These are phyloP conservation scores for Alca torda DNA, from an alignment of 2,797 vertebrate species.

Conservation along the genomic window DNA sequence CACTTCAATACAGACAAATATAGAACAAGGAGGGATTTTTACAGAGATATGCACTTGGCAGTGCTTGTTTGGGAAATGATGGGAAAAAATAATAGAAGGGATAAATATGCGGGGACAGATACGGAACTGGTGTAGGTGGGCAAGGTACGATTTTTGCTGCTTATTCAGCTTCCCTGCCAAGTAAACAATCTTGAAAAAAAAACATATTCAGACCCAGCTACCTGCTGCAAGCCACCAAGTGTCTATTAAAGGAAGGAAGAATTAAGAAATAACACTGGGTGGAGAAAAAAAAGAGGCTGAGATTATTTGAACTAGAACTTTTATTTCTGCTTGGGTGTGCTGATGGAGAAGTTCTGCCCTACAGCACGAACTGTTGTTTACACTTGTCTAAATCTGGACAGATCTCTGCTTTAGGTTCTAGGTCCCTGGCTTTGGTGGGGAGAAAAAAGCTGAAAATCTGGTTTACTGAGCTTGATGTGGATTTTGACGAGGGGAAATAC, in stretches of 20 bases:
- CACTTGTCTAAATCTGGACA: not conserved
- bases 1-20: conserved; percentile 12
- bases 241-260: not conserved
- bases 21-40: not conserved
- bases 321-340: not conserved
- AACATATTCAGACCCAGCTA: not conserved
- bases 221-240: not conserved
- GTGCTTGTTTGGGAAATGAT: not conserved
- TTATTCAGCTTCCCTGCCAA: not conserved
- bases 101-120: not conserved
- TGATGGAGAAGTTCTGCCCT: not conserved
- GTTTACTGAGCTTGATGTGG: not conserved
- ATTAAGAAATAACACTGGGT: not conserved
- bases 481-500: not conserved
- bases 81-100: not conserved
- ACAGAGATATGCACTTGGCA: not conserved
- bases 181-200: not conserved
- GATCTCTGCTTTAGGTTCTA: not conserved
- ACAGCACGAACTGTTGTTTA: not conserved
- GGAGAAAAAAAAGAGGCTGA: not conserved
- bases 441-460: not conserved
- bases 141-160: not conserved
- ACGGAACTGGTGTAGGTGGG: not conserved
- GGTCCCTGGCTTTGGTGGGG: not conserved
- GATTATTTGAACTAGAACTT: not conserved